Evolutionary conservation across 23 tunicate genomes (phyloP).

Genomic region (Trididemnum clinides): DNA sequence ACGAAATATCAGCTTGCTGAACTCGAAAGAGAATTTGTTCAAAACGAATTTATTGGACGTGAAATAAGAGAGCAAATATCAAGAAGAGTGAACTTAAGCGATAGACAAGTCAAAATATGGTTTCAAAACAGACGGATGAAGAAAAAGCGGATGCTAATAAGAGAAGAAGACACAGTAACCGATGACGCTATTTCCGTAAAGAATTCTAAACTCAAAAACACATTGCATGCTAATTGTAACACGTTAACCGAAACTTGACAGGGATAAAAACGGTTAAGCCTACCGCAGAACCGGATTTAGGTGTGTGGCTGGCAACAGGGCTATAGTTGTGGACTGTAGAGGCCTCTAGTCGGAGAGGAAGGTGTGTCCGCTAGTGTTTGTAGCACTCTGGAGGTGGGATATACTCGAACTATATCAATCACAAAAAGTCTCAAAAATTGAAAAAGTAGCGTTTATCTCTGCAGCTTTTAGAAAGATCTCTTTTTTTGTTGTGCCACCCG

Average conservation of each 20-base stretch:
- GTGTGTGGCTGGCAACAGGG: no score
- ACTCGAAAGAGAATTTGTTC: slow-evolving; percentile 80
- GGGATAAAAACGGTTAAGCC: no score
- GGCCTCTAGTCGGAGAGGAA: no score
- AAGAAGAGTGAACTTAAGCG: slow-evolving; percentile 53
- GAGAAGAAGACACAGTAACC: slow-evolving; percentile 50
- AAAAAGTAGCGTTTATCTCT: no score
- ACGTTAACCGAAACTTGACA: background rate
- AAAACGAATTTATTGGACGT: slow-evolving; percentile 91
- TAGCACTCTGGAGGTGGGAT: no score
- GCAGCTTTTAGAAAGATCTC: no score
- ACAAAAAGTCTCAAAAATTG: no score
- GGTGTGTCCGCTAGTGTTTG: no score
- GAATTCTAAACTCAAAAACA: background rate
- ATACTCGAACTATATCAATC: no score
- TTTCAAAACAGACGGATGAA: slow-evolving; percentile 95
- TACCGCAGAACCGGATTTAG: no score
- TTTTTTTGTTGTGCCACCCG: no score
- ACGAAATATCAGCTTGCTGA: slow-evolving; percentile 84
- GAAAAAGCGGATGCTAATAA: slow-evolving; percentile 66
- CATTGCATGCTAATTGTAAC: background rate
- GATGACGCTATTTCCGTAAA: background rate
- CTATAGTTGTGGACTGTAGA: no score
- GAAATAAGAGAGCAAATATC: slow-evolving; percentile 80
- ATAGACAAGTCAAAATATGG: slow-evolving; percentile 91